These are phyloP conservation scores for Lycia hirtaria DNA, from an alignment of 2,888 invertebrate species.

Conservation along the genomic window DNA sequence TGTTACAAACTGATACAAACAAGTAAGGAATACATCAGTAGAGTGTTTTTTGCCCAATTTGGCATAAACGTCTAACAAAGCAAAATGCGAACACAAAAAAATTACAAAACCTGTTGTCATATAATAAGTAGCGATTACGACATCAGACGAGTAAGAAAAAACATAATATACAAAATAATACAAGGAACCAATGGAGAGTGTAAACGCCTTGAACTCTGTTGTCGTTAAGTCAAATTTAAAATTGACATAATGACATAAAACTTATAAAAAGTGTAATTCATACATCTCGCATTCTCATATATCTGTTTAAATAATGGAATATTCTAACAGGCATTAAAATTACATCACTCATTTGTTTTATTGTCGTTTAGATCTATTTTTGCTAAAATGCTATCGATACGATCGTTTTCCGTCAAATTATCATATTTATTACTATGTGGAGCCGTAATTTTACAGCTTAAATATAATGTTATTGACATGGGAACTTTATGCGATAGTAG, in stretches of 20 bases:
- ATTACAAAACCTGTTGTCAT: slow-evolving; percentile 60
- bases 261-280: too few relatives aligned
- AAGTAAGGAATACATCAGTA: slow-evolving; percentile 20
- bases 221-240: not conserved
- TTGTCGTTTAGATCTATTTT: slow-evolving; percentile 1
- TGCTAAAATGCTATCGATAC: slow-evolving; percentile 4
- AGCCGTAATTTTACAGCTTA: not conserved
- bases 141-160: slow-evolving; percentile 50
- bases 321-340: slow-evolving; percentile 1
- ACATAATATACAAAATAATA: slow-evolving; percentile 34
- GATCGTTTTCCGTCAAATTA: slow-evolving; percentile 16
- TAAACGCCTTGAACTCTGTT: slow-evolving; percentile 46
- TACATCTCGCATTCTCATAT: not conserved
- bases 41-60: slow-evolving; percentile 50
- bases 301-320: not conserved
- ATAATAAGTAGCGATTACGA: slow-evolving; percentile 61
- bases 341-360: slow-evolving; percentile 12
- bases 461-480: not conserved
- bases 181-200: slow-evolving; percentile 1
- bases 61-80: slow-evolving; percentile 60
- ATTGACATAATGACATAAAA: too few relatives aligned
- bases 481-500: not conserved
- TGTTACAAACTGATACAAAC: slow-evolving; percentile 20
- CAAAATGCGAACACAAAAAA: slow-evolving; percentile 62
- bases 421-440: slow-evolving; percentile 10